Base-by-base conservation (phyloP, 2,888 invertebrate genomes). In the Drosophila borborema region DNA sequence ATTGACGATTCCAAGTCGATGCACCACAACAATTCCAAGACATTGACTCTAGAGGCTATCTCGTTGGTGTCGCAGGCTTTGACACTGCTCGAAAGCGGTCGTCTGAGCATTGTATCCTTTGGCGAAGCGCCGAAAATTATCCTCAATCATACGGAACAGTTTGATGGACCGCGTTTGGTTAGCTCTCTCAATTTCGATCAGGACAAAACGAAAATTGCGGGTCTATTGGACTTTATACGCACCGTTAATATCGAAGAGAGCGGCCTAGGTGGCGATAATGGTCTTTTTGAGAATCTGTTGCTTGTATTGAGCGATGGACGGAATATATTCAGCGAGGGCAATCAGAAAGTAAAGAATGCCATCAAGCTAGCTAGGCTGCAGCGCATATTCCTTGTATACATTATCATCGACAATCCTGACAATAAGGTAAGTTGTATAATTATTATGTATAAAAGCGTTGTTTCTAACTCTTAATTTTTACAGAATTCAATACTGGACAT, bases 261-360 rank as follows among this genome's bases (percentile, higher is more conserved):
- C 46, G 77, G 86, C 14, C 91, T 93, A 56, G 91, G 91, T 36
- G 91, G 91, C 1, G 91, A 94, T 62, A 93, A 92, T 84, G 92
- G 92, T 1, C 70, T 93, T 80, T 68, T 93, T 92, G 86, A 93
- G 92, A 82, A 95, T 94, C 93, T 99, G 48, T 92, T 99, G 78
- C 95, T 99, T 18, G 95, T 99, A 12, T 95, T 99, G 5, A 98
- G 99, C 43, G 99, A 99, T 93, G 99, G 99, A 0, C 94, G 98
- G 48, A 98, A 98, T 2, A 96, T 99, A 77, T 97, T 97, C 92
- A 96, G 96, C 6, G 97, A 98, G 91, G 99, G 99, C 0, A 95
- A 96, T 86, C 95, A 95, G 1, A 95, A 94, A 70, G 97, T 99
- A 0, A 94, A 94, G 75, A 95, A 95, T 78, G 96, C 98, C 0